A percentile compares a stretch with the other conserved stretches of the same genome.
Conservation (phyloP, 2,888 invertebrate genomes). For the Calliphora vomitoria region DNA sequence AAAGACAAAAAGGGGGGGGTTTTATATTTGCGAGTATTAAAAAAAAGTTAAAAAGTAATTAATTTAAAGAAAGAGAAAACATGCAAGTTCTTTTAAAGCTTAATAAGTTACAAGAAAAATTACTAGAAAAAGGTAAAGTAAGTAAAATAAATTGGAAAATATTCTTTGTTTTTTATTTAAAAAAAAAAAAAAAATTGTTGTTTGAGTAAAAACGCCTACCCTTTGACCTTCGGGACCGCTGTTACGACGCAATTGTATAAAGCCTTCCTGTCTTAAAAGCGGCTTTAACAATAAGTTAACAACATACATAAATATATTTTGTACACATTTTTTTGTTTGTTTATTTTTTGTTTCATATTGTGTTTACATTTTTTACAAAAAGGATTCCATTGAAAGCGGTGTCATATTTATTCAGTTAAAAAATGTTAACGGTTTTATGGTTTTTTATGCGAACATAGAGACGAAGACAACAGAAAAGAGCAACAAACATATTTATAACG, state of each 20-base stretch:
- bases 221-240: slow-evolving; percentile 83
- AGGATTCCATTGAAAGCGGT: slow-evolving; percentile 43
- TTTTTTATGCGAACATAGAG: slow-evolving; percentile 25
- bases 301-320: slow-evolving; percentile 29
- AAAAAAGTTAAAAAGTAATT: slow-evolving; percentile 26
- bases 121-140: slow-evolving; percentile 3
- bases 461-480: slow-evolving; percentile 62
- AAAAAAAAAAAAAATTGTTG: slow-evolving; percentile 20
- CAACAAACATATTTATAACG: slow-evolving; percentile 61
- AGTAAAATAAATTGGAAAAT: slow-evolving; percentile 40
- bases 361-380: slow-evolving; percentile 47
- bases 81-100: slow-evolving; percentile 41
- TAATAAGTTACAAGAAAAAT: slow-evolving; percentile 18
- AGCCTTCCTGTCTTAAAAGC: slow-evolving; percentile 83
- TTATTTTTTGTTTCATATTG: slow-evolving; percentile 15
- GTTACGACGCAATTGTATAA: slow-evolving; percentile 82
- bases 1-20: slow-evolving; percentile 11
- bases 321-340: slow-evolving; percentile 31
- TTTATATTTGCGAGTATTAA: not conserved
- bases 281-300: slow-evolving; percentile 77
- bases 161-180: slow-evolving; percentile 17
- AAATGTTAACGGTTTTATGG: not conserved
- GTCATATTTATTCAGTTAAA: slow-evolving; percentile 22
- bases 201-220: slow-evolving; percentile 78
- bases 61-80: slow-evolving; percentile 13